Evolutionary conservation across 2,888 invertebrate species (phyloP).

Genomic region (Sphinx pinastri): DNA sequence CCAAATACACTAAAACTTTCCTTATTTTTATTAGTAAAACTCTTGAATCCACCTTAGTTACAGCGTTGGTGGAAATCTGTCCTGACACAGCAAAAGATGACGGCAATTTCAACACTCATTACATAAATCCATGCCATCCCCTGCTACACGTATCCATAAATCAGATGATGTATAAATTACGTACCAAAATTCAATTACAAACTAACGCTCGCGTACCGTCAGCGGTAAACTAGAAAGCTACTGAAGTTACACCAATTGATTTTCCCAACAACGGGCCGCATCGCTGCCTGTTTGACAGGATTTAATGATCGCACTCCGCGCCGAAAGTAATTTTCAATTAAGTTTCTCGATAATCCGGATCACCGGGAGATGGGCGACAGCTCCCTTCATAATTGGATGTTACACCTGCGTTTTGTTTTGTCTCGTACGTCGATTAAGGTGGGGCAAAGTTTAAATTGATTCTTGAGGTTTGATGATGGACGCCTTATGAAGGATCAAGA

Average conservation of each 20-base stretch:
- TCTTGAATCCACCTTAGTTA: no score
- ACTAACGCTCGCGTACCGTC: neutral
- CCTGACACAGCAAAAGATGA: neutral
- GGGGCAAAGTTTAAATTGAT: neutral
- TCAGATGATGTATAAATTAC: conserved; percentile 7
- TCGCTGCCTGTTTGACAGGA: conserved; percentile 64
- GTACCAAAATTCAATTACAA: conserved; percentile 27
- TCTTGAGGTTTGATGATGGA: neutral
- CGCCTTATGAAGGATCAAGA: neutral
- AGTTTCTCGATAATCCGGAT: conserved; percentile 79
- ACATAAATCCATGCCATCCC: neutral
- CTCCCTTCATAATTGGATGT: conserved; percentile 72
- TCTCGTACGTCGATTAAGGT: conserved; percentile 18
- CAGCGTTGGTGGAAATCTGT: no score
- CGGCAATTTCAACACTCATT: neutral
- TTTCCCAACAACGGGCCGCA: conserved; percentile 52
- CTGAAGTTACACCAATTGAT: conserved; percentile 60
- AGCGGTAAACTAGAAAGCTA: conserved; percentile 55
- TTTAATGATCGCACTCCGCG: conserved; percentile 66
- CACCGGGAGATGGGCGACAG: conserved; percentile 65
- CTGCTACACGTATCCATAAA: neutral
- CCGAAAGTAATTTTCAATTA: conserved; percentile 81
- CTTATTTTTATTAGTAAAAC: no score
- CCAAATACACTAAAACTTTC: no score
- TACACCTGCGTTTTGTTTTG: conserved; percentile 57